A percentile compares a stretch with the other conserved stretches of the same genome.
Evolutionary conservation across 2,888 invertebrate genomes (phyloP).

Genomic region (Eudemis profundana): DNA sequence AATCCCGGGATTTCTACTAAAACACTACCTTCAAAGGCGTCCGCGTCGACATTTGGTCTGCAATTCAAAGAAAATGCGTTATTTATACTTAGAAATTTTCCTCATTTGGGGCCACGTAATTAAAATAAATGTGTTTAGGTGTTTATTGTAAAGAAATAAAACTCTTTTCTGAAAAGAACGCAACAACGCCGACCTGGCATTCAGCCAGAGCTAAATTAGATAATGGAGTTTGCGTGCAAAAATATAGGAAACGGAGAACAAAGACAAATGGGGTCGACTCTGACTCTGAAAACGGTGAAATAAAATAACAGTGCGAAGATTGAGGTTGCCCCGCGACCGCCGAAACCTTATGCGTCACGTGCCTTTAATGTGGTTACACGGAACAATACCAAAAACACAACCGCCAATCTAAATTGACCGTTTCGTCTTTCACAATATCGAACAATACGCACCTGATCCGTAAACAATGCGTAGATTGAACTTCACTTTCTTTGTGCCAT

Average conservation of each 20-base stretch:
- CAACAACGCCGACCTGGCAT: conserved; percentile 82
- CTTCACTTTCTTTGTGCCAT: conserved; percentile 41
- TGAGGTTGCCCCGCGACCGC: conserved; percentile 62
- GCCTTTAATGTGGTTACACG: conserved; percentile 57
- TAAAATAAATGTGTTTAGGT: conserved; percentile 77
- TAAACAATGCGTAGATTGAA: conserved; percentile 41
- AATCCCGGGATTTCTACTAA: conserved; percentile 7
- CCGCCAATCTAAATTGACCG: conserved; percentile 36
- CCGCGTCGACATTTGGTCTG: conserved; percentile 20
- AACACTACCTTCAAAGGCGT: conserved; percentile 20
- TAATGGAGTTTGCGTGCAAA: conserved; percentile 86
- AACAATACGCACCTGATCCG: conserved; percentile 32
- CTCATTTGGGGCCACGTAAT: conserved; percentile 56
- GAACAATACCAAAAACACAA: conserved; percentile 50
- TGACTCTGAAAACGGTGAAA: conserved; percentile 77
- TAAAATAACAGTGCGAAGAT: conserved; percentile 78
- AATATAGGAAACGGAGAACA: conserved; percentile 85
- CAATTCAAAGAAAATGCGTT: conserved; percentile 30
- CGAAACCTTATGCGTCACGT: conserved; percentile 60
- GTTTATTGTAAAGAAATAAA: conserved; percentile 79
- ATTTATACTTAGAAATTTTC: conserved; percentile 31
- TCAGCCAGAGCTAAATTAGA: conserved; percentile 85
- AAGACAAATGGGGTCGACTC: conserved; percentile 83
- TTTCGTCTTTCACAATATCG: conserved; percentile 40
- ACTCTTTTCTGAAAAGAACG: conserved; percentile 77